Evolutionary conservation across 2,888 invertebrate species (phyloP), one percentile per base, ranked within the genome.

Genomic region (Hirtodrosophila alboralis): DNA sequence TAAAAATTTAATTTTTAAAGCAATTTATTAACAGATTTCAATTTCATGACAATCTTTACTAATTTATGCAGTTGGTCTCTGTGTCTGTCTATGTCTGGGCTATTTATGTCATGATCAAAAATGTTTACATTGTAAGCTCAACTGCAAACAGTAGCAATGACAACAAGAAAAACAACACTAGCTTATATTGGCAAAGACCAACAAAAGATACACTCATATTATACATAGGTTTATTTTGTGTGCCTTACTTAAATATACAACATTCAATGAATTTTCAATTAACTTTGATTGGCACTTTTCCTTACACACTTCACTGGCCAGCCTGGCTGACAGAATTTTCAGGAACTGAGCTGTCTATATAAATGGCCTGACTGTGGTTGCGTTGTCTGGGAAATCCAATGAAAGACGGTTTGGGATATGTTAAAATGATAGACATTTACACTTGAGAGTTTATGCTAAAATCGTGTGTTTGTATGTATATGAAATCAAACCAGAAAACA

Each of bases 261-360:
- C 68, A 83, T 81, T 85, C 83, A 83, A 83, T 81, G 85, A 81
- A 81, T 85, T 85, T 81, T 81, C 80, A 81, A 81, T 81, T 85
- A 81, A 83, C 72, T 83, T 81, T 81, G 80, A 81, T 81, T 81
- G 80, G 73, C 80, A 81, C 85, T 81, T 81, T 81, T 81, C 79
- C 76, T 75, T 73, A 64, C 64, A 62, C 68, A 64, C 62, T 65
- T 75, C 64, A 66, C 56, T 70, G 72, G 53, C 59, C 41, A 36
- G 31, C 27, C 44, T 40, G 48, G 12, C 44, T 30, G 51, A 44
- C 34, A 38, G 44, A 18, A 30, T 26, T 16, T n/a, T 21, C 26
- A 44, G 36, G 28, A 18, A 9, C 38, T 16, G 30, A 38, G 48
- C 28, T 53, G 34, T 31, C 49, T 37, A 26, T 51, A 30, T 49